Evolutionary conservation across 2,888 invertebrate genomes (phyloP), one percentile per base, ranked within the genome.

Genomic region (Parelbella ahira): DNA sequence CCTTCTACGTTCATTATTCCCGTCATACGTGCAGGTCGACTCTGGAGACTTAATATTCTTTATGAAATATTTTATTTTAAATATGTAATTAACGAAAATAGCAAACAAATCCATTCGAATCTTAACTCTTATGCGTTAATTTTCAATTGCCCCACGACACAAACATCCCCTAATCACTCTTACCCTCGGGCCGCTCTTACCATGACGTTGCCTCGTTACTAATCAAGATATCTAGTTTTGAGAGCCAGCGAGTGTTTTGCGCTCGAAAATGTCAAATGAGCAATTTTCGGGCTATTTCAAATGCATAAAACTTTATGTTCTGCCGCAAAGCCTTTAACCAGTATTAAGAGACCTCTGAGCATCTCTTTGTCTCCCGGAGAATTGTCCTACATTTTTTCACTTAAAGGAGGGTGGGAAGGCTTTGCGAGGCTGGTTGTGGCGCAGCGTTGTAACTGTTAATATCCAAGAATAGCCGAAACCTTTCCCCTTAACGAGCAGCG

Each of bases 301-400:
- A 80, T 75, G 71, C 79, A 80, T 80, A 79, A 80, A 80, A 80
- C 63, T 80, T 80, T 74, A 80, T 72, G 76, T 60, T 63, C 53
- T 54, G 58, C 68, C 66, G 63, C 71, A 63, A 63, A 69, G 58
- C 58, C 51, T 36, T 45, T 18, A 41, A 13, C 79, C 76, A 72
- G 27, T 15, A 0, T 56, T 51, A 8, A 29, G 27, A 49, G 77
- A 54, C 5, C 70, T 46, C 33, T 44, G 36, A 33, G 7, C 23
- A 20, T 13, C 6, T 19, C 5, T 6, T n/a, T 0, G 13, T 8
- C 4, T 4, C 7, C 20, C 11, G 4, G 1, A 11, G 4, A 8
- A n/a, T 6, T 37, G 5, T 1, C 8, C n/a, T 12, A 3, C 2
- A 2, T 7, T 15, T 25, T 11, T 30, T 25, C 1, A 5, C 2